Percentiles rank a stretch among this genome's conserved stretches.
phyloP scores from a whole-genome alignment of 2,797 vertebrate species.

The Myotis myotis region DNA sequence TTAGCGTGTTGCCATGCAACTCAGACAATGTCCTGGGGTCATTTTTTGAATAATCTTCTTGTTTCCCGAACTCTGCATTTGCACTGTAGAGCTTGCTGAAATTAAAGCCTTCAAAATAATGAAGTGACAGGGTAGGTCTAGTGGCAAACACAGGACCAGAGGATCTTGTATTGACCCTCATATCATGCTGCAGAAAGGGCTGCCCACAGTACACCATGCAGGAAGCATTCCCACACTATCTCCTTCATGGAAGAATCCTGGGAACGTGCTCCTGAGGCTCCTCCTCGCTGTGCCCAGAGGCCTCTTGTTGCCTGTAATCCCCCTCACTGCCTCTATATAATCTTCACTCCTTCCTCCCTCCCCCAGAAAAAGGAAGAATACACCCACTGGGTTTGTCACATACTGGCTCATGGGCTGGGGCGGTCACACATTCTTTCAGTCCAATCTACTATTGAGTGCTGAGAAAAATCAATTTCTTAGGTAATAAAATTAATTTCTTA shows the following conservation, averaged over 20 bases:
- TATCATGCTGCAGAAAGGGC: background rate
- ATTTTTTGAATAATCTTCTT: background rate
- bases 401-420: constrained; percentile 28
- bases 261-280: background rate
- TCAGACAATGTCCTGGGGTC: background rate
- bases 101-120: background rate
- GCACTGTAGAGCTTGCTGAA: background rate
- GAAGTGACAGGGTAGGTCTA: background rate
- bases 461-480: constrained; percentile 63
- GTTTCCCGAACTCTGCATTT: background rate
- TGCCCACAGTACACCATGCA: background rate
- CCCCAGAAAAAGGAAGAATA: background rate
- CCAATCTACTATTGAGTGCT: background rate
- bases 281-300: background rate
- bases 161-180: background rate
- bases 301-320: background rate
- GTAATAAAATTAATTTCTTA: constrained; percentile 70
- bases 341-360: background rate
- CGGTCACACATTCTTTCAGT: background rate
- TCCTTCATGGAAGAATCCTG: background rate
- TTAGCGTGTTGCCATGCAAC: background rate
- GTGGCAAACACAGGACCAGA: background rate
- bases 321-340: background rate
- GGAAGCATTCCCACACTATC: background rate
- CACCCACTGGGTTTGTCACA: background rate